These are phyloP conservation scores for Dione juno DNA, from an alignment of 2,888 invertebrate species.

Conservation along the genomic window DNA sequence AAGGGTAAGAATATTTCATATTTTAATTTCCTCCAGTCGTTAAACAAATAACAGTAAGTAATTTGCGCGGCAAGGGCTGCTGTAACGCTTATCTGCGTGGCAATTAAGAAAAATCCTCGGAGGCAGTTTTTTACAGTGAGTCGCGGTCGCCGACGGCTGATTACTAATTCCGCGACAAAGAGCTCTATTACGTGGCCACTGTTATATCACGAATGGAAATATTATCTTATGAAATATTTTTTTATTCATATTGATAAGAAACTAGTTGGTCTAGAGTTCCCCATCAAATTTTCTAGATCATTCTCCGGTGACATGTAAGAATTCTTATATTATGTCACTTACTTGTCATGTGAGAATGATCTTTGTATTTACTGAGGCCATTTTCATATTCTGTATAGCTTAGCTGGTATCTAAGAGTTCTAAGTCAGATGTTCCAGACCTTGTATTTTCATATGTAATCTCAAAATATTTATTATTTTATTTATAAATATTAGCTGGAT, in stretches of 20 bases:
- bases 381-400: too few species aligned
- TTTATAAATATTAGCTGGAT: too few species aligned
- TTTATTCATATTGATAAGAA: slow-evolving; percentile 38
- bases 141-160: slow-evolving; percentile 62
- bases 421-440: too few species aligned
- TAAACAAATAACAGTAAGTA: slow-evolving; percentile 67
- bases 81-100: slow-evolving; percentile 69
- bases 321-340: too few species aligned
- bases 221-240: slow-evolving; percentile 46
- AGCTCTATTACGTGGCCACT: slow-evolving; percentile 66
- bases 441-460: too few species aligned
- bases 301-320: too few species aligned
- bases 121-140: slow-evolving; percentile 59
- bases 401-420: too few species aligned
- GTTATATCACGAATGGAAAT: slow-evolving; percentile 65
- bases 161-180: slow-evolving; percentile 80
- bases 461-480: too few species aligned
- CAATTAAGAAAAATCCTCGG: slow-evolving; percentile 73
- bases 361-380: too few species aligned
- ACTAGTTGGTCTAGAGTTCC: neutral
- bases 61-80: slow-evolving; percentile 64
- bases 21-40: slow-evolving; percentile 66
- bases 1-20: slow-evolving; percentile 54
- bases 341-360: too few species aligned
- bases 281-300: too few species aligned